Percentiles rank a stretch among this genome's conserved stretches.
Conservation (phyloP, 2,113 vertebrate species). For the Nyctibius bracteatus region DNA sequence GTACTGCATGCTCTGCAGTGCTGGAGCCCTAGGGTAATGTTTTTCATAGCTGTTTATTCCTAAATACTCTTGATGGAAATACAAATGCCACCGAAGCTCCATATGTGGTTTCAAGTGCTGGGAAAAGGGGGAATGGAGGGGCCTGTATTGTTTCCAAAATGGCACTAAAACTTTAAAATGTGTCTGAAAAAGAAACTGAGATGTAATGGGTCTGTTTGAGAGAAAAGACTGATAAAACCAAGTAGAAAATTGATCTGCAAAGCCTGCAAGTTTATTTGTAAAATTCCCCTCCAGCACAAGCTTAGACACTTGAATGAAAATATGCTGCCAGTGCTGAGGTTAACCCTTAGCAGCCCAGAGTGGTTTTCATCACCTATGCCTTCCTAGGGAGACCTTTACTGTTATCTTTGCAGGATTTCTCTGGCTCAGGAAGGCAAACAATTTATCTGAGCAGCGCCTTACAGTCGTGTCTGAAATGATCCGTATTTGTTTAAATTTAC, state of each 20-base stretch:
- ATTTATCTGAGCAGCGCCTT: neutral
- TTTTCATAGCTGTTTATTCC: conserved; percentile 63
- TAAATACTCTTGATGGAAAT: conserved; percentile 59
- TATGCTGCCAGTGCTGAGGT: neutral
- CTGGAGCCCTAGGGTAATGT: conserved; percentile 53
- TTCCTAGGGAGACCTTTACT: neutral
- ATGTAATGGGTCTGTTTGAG: neutral
- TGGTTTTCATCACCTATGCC: neutral
- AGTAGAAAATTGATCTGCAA: conserved; percentile 68
- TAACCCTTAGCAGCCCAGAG: conserved; percentile 34
- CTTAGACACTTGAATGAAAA: conserved; percentile 46
- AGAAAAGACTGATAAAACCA: conserved; percentile 53
- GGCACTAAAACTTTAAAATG: conserved; percentile 44
- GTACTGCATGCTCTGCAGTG: conserved; percentile 22
- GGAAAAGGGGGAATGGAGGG: neutral
- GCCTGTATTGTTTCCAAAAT: conserved; percentile 24
- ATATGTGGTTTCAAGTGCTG: conserved; percentile 24
- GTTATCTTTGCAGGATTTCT: neutral
- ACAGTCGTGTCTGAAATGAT: neutral
- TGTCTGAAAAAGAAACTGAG: neutral
- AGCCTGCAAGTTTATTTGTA: conserved; percentile 68
- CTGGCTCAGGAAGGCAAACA: neutral
- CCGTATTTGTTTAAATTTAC: neutral
- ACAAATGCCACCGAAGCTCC: conserved; percentile 45
- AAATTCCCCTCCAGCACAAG: conserved; percentile 58